Percentiles rank a stretch among this genome's conserved stretches.
Conservation (phyloP, 1,140 invertebrate genomes). For the Heliconius congener region DNA sequence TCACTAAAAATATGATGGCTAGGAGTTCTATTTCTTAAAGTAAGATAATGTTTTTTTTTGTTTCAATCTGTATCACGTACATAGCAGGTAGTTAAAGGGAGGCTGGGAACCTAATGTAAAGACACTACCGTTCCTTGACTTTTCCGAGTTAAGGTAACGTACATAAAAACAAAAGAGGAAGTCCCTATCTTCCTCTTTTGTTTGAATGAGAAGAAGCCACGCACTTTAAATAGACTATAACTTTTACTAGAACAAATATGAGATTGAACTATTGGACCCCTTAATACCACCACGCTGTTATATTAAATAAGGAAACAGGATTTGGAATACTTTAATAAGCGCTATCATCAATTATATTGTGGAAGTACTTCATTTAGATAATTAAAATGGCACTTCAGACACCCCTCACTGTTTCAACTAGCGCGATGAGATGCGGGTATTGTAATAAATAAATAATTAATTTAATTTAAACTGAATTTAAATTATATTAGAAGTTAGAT, state of each 20-base stretch:
- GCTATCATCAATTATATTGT: conserved; percentile 38
- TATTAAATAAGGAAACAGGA: conserved; percentile 13
- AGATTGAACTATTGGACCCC: background rate
- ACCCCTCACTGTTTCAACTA: conserved; percentile 26
- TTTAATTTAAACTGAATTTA: background rate
- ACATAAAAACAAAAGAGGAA: too few relatives aligned
- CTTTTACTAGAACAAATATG: background rate
- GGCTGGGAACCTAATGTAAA: too few relatives aligned
- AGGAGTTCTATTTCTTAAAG: too few relatives aligned
- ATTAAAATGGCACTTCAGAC: conserved; percentile 35
- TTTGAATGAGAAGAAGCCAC: too few relatives aligned
- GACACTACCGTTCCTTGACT: too few relatives aligned
- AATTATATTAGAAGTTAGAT: background rate
- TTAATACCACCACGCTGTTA: background rate
- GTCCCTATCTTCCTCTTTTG: too few relatives aligned
- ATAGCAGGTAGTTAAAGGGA: background rate
- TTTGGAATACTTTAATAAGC: conserved; percentile 17
- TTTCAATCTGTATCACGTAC: too few relatives aligned
- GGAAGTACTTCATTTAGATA: conserved; percentile 34
- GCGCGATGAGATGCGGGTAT: conserved; percentile 29
- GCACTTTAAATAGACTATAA: background rate
- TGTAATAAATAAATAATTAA: conserved; percentile 24
- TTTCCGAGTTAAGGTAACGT: too few relatives aligned
- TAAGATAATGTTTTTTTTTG: background rate
- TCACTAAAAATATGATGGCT: background rate